phyloP scores from a whole-genome alignment of 2,113 vertebrate genomes.

The Protobothrops mucrosquamatus region DNA sequence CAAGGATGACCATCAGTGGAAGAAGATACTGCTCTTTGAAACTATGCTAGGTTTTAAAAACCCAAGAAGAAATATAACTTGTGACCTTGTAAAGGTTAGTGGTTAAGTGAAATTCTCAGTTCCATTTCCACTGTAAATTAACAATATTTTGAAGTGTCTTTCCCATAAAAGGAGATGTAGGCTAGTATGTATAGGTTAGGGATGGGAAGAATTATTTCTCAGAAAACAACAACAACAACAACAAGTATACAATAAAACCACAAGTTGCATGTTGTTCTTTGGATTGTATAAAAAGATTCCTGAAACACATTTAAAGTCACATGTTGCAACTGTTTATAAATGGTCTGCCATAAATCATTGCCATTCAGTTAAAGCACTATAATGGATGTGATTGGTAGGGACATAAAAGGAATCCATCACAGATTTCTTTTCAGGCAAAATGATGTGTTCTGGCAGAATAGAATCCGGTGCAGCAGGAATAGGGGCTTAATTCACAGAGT shows the following conservation, averaged over 20 bases:
- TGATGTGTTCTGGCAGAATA: no score
- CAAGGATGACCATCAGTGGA: background rate
- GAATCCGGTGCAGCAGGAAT: no score
- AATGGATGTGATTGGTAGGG: no score
- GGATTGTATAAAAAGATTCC: no score
- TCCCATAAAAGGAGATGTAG: background rate
- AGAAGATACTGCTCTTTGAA: background rate
- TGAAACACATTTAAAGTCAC: no score
- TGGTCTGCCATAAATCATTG: no score
- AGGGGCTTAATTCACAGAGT: no score
- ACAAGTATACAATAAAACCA: background rate
- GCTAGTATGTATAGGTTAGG: background rate
- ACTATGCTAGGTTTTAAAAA: background rate
- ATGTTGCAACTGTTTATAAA: no score
- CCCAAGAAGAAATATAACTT: background rate
- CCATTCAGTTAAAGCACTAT: no score
- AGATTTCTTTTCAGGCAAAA: no score
- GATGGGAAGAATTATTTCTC: background rate
- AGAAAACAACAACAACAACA: background rate
- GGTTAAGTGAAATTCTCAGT: background rate
- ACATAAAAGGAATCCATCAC: no score
- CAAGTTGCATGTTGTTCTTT: background rate
- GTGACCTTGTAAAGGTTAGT: background rate
- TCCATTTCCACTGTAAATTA: background rate
- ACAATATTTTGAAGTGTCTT: background rate